Evolutionary conservation across 2,113 vertebrate species (phyloP), one percentile per base, ranked within the genome.

Genomic region (Xenotilapia caudafasciata): DNA sequence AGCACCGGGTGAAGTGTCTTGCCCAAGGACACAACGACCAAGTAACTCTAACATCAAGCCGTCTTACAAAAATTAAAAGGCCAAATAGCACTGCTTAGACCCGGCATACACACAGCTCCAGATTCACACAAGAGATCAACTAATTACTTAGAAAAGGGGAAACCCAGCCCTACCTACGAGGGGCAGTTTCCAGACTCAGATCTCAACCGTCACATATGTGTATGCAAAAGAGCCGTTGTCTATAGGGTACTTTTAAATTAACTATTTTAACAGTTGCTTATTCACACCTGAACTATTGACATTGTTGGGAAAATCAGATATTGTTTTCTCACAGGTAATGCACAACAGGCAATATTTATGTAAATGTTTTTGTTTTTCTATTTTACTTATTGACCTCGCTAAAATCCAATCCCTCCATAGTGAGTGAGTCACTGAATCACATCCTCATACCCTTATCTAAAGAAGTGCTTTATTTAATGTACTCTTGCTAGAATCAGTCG

Each of bases 101-200:
- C 9, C 1, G 3, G 6, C 1, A 62, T 62, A n/a, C 2, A 62
- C 58, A 35, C 58, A 35, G 9, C 6, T 62, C 58, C 31, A 33
- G 28, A 19, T 62, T 33, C 28, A 33, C 58, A 62, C 15, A 62
- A 33, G 5, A 62, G 28, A 62, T 62, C 9, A 10, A 62, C 58
- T 19, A 19, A 62, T 19, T 62, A 33, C 28, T 19, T 33, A 33
- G 31, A 11, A 62, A 60, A 0, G 58, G 15, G 31, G 31, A 0
- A 62, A 35, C 60, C 31, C 60, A 65, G 31, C 17, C 17, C 31
- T 2, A 65, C 2, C 0, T 65, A 12, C 0, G 4, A 65, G 58
- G 1, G 15, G 28, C 58, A 62, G 60, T 65, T 65, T 35, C 60
- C 60, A 35, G 60, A 2, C 3, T 65, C 60, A 65, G 60, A 65